A percentile compares a stretch with the other conserved stretches of the same genome.
These are phyloP conservation scores for Clanis bilineata DNA, from an alignment of 2,888 invertebrate species.

Conservation along the genomic window DNA sequence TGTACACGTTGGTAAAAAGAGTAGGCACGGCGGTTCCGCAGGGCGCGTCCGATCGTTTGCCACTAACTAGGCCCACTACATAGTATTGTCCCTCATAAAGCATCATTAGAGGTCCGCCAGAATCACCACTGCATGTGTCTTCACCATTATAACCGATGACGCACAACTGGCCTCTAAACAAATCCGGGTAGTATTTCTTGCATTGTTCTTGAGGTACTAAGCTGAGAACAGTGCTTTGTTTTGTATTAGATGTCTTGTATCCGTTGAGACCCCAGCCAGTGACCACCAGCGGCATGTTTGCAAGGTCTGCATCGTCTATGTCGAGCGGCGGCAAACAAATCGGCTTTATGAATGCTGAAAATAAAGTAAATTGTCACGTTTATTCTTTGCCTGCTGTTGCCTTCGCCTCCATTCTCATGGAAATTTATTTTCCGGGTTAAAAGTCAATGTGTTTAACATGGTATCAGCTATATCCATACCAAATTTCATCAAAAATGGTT, in stretches of 20 bases:
- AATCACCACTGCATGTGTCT: constrained; percentile 75
- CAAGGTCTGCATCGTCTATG: constrained; percentile 56
- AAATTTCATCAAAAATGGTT: too few species aligned
- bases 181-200: constrained; percentile 48
- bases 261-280: constrained; percentile 73
- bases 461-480: too few species aligned
- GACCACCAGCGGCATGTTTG: constrained; percentile 60
- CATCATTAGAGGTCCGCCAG: constrained; percentile 73
- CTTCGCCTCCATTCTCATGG: too few species aligned
- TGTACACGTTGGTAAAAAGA: constrained; percentile 67
- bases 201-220: constrained; percentile 62
- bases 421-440: too few species aligned
- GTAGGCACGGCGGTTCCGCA: constrained; percentile 71
- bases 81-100: constrained; percentile 60
- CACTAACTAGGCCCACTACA: constrained; percentile 70
- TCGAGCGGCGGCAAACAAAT: constrained; percentile 67
- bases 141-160: constrained; percentile 66
- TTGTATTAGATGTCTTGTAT: constrained; percentile 54
- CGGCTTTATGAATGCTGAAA: constrained; percentile 68
- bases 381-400: too few species aligned
- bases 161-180: constrained; percentile 59
- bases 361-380: not conserved
- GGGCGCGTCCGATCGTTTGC: constrained; percentile 64
- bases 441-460: too few species aligned
- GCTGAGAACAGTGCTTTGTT: constrained; percentile 67